A percentile compares a stretch with the other conserved stretches of the same genome.
Evolutionary conservation across 2,797 vertebrate genomes (phyloP).

Genomic region (Pachyuromys duprasi): DNA sequence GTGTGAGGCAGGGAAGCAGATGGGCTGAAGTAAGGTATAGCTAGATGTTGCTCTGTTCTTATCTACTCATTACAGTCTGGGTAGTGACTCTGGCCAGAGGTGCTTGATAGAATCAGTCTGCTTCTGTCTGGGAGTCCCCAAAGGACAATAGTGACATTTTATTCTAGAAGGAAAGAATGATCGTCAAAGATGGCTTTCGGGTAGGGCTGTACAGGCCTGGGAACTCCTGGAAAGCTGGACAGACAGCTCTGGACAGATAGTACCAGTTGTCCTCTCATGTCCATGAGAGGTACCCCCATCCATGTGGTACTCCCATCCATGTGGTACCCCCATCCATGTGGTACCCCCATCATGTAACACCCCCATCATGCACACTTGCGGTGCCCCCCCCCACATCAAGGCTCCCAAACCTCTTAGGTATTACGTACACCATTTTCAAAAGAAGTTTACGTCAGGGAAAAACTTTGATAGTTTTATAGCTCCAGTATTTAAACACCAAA

Average conservation of each 20-base stretch:
- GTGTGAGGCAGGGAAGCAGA: neutral
- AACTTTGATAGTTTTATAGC: conserved; percentile 39
- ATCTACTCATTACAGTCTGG: too few species aligned
- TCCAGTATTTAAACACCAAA: conserved; percentile 8
- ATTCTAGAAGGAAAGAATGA: neutral
- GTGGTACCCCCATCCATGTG: neutral
- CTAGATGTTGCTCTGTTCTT: neutral
- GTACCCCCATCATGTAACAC: neutral
- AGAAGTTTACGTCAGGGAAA: neutral
- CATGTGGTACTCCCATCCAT: neutral
- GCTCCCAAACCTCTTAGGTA: neutral
- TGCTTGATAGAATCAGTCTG: too few species aligned
- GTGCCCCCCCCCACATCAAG: neutral
- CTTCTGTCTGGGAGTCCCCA: neutral
- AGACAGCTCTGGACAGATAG: neutral
- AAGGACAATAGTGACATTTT: neutral
- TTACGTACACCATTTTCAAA: neutral
- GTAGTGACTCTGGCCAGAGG: neutral
- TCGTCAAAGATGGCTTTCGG: neutral
- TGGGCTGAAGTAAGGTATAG: neutral
- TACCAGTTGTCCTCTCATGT: neutral
- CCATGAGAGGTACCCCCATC: too few species aligned
- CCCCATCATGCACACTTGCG: too few species aligned
- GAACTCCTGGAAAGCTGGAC: neutral
- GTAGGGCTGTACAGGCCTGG: neutral